Conservation (phyloP, 2,888 invertebrate species). For the Philopedon plagiatum region DNA sequence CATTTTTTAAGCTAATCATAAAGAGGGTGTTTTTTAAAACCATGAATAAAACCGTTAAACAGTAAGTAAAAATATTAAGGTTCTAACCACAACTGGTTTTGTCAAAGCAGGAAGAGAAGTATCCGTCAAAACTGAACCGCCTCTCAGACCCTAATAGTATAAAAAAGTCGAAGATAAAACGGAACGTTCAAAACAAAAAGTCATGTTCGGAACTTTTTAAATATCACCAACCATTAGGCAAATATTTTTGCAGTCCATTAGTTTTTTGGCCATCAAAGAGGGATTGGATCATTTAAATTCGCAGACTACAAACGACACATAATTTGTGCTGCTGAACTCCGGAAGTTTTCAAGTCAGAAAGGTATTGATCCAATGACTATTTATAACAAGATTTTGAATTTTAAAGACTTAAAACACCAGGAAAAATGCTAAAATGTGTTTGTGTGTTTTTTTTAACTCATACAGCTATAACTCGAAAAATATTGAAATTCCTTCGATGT, state of each 20-base stretch:
- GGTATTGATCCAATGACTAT: background rate
- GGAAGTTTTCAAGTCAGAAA: constrained; percentile 3
- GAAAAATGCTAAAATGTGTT: background rate
- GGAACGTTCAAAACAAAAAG: constrained; percentile 8
- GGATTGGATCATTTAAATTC: constrained; percentile 15
- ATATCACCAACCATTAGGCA: constrained; percentile 15
- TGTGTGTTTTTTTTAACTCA: too few species aligned
- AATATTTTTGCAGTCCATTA: constrained; percentile 23
- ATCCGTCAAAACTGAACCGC: too few species aligned
- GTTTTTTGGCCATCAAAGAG: constrained; percentile 15
- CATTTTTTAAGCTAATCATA: too few species aligned
- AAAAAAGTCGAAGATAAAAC: background rate
- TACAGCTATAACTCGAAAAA: constrained; percentile 2
- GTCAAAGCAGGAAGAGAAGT: too few species aligned
- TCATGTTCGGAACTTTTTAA: constrained; percentile 3
- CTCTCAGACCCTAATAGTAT: background rate
- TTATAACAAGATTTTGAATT: background rate
- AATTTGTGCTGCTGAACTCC: constrained; percentile 8
- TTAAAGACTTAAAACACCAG: constrained; percentile 21
- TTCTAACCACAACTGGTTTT: too few species aligned
- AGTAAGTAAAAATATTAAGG: too few species aligned
- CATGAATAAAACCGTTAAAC: too few species aligned
- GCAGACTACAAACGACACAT: constrained; percentile 8
- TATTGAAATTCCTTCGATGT: too few species aligned
- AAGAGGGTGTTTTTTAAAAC: too few species aligned